Evolutionary conservation across 2,113 vertebrate species (phyloP).

Genomic region (Mesocricetus auratus): DNA sequence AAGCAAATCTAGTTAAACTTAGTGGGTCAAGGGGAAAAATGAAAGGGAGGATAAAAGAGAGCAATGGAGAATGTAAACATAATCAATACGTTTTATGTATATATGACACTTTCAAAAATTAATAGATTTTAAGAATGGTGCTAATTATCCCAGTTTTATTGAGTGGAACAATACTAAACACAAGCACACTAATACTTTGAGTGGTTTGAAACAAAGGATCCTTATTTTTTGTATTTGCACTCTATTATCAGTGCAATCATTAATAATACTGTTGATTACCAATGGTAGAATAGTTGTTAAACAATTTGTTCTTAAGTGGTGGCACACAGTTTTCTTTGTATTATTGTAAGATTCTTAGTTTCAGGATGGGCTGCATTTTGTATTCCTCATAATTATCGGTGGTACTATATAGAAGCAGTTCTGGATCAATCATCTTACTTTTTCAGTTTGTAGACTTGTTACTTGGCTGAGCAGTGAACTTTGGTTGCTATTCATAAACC

Average conservation of each 20-base stretch:
- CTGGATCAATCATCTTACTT: conserved; percentile 63
- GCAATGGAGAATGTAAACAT: too few species aligned
- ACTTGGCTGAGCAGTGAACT: conserved; percentile 67
- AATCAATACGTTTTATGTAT: background rate
- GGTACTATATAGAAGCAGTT: background rate
- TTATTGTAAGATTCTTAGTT: background rate
- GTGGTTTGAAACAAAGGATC: background rate
- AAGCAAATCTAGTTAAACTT: background rate
- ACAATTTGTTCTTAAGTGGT: background rate
- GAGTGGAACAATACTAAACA: background rate
- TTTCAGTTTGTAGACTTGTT: conserved; percentile 60
- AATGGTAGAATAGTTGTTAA: background rate
- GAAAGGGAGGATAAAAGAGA: background rate
- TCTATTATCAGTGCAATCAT: background rate
- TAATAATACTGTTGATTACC: background rate
- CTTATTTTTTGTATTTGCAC: conserved; percentile 16
- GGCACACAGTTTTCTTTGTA: background rate
- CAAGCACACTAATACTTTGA: background rate
- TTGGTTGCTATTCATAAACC: conserved; percentile 76
- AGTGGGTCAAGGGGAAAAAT: background rate
- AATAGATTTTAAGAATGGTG: background rate
- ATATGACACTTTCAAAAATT: background rate
- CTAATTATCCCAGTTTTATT: background rate
- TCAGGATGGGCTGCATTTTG: background rate
- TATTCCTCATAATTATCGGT: conserved; percentile 12